Conservation (phyloP, 2,113 vertebrate genomes). For the Lates calcarifer region DNA sequence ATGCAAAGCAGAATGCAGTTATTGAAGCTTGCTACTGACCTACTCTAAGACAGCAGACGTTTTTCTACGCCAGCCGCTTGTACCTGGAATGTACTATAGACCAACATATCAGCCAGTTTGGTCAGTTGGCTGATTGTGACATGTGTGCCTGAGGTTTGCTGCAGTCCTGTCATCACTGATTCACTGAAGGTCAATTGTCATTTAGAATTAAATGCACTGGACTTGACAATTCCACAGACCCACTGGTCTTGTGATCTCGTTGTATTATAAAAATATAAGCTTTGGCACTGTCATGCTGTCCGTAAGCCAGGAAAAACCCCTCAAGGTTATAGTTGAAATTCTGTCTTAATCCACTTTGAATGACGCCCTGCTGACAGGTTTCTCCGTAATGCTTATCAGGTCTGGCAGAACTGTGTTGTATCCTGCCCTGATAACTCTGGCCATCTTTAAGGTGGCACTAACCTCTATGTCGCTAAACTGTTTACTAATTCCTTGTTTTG, state of each 20-base stretch:
- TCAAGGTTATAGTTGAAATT: slow-evolving; percentile 69
- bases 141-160: slow-evolving; percentile 68
- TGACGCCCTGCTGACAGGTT: slow-evolving; percentile 71
- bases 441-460: slow-evolving; percentile 39
- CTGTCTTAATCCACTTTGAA: slow-evolving; percentile 76
- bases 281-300: slow-evolving; percentile 65
- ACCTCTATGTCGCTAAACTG: slow-evolving; percentile 9
- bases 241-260: slow-evolving; percentile 57
- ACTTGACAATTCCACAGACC: slow-evolving; percentile 71
- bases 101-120: slow-evolving; percentile 68
- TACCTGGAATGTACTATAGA: slow-evolving; percentile 53
- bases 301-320: slow-evolving; percentile 51
- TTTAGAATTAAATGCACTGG: slow-evolving; percentile 68
- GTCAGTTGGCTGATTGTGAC: slow-evolving; percentile 66
- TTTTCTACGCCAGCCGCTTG: slow-evolving; percentile 38
- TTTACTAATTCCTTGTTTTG: not conserved
- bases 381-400: slow-evolving; percentile 69
- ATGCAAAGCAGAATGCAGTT: slow-evolving; percentile 59
- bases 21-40: slow-evolving; percentile 57
- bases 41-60: slow-evolving; percentile 45
- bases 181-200: slow-evolving; percentile 84
- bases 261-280: slow-evolving; percentile 60
- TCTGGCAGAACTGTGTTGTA: slow-evolving; percentile 71
- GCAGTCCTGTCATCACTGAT: slow-evolving; percentile 67
- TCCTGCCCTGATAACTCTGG: slow-evolving; percentile 42